These are phyloP conservation scores for Eupithecia exiguata DNA, from an alignment of 2,888 invertebrate genomes.

Conservation along the genomic window DNA sequence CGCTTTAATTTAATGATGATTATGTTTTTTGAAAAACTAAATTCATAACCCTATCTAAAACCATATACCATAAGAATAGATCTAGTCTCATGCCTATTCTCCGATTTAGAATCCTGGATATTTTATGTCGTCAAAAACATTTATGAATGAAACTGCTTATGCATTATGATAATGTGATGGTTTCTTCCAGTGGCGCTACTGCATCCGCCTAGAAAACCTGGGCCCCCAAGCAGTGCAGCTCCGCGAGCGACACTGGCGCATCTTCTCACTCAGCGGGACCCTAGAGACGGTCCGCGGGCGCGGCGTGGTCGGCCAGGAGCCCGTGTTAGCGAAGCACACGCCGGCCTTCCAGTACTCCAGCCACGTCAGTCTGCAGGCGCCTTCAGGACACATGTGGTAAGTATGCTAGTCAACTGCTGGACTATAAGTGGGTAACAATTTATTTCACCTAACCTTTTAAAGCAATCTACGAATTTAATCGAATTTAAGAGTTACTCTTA, in stretches of 20 bases:
- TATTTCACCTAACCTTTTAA: too few species aligned
- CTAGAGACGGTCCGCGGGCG: slow-evolving; percentile 97
- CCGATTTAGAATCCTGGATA: too few species aligned
- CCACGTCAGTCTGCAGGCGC: slow-evolving; percentile 98
- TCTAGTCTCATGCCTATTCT: too few species aligned
- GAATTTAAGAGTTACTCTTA: too few species aligned
- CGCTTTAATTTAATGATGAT: too few species aligned
- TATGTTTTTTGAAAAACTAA: too few species aligned
- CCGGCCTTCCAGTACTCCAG: slow-evolving; percentile 99
- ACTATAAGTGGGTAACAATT: neutral
- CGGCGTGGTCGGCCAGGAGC: slow-evolving; percentile 99
- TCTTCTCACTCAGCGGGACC: slow-evolving; percentile 96
- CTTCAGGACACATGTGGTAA: slow-evolving; percentile 99
- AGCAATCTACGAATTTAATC: too few species aligned
- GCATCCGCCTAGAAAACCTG: slow-evolving; percentile 97
- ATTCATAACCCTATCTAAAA: too few species aligned
- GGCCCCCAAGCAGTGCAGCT: slow-evolving; percentile 95
- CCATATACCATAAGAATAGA: too few species aligned
- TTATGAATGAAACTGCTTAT: too few species aligned
- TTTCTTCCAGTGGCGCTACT: slow-evolving; percentile 92
- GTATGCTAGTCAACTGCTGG: neutral
- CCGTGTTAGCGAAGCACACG: slow-evolving; percentile 91
- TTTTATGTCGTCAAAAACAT: too few species aligned
- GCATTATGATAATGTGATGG: neutral
- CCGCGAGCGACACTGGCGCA: slow-evolving; percentile 98